These are phyloP conservation scores for Cydia amplana DNA, from an alignment of 1,140 invertebrate genomes.

Conservation along the genomic window DNA sequence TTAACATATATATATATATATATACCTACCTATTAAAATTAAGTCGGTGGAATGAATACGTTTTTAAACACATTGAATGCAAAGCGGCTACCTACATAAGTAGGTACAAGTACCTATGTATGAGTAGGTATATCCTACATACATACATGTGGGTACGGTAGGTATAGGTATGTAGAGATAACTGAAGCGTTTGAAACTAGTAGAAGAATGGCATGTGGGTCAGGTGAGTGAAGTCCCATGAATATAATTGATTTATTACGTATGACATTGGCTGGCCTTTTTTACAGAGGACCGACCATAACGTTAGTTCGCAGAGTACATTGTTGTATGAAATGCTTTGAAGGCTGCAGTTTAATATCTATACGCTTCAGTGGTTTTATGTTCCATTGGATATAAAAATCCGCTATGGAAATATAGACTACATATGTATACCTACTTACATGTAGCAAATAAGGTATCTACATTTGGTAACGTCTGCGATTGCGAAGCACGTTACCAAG, in stretches of 20 bases:
- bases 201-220: background rate
- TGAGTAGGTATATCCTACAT: too few relatives aligned
- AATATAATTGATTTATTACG: background rate
- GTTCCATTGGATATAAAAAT: constrained; percentile 4
- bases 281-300: background rate
- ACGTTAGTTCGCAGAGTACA: background rate
- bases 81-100: too few relatives aligned
- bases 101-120: too few relatives aligned
- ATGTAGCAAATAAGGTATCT: background rate
- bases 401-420: background rate
- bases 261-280: background rate
- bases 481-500: background rate
- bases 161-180: too few relatives aligned
- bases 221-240: constrained; percentile 12
- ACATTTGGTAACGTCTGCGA: background rate
- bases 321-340: background rate
- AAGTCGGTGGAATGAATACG: too few relatives aligned
- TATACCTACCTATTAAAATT: too few relatives aligned
- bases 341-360: background rate
- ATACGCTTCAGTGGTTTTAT: constrained; percentile 3
- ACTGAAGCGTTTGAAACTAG: background rate
- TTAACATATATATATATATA: too few relatives aligned
- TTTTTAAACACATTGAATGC: too few relatives aligned
- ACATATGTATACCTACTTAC: too few relatives aligned
- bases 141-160: too few relatives aligned